Base-by-base conservation (phyloP, 2,797 vertebrate genomes). In the Pseudochirops corinnae region DNA sequence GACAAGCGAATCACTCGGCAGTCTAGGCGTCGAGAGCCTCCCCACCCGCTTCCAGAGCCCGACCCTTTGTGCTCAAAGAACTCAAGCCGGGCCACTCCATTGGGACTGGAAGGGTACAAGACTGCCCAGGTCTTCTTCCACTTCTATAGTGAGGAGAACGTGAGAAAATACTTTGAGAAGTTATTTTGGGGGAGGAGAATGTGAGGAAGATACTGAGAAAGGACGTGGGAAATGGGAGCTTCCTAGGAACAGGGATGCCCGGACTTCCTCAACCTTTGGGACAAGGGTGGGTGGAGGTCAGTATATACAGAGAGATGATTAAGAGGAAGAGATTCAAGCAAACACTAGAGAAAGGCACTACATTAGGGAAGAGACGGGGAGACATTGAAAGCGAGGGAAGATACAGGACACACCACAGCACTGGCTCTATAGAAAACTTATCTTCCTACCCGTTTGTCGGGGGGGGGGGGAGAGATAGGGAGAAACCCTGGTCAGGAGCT, bases 41-140 rank as follows among this genome's bases (percentile, higher is more conserved):
- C 99, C 50, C 99, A 99, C 95, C 99, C 98, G 0, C 97, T 98
- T 53, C 98, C 94, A 0, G 98, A 96, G 0, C 98, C 98, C 5
- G 98, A 95, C 39, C 99, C 99, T 97, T 99, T 99, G 93, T 99
- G 99, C 92, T 99, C 99, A 74, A 98, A 99, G 98, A 99, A 99
- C 98, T 99, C 99, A 0, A 99, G 98, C 50, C 99, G 99, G 12
- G 99, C 99, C 1, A 99, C 99, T 91, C 99, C 99, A n/a, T 99
- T 99, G 90, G 99, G 99, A 96, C 99, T 99, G 98, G 99, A 99
- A 0, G 99, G 99, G 98, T 99, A 99, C 29, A 99, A 98, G 95
- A 99, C 99, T 4, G 99, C 99, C 99, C 99, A 99, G 98, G 99
- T 99, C 98, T 99, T 99, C 98, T 99, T 99, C 99, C 99, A 99